Base-by-base conservation (phyloP, 2,797 vertebrate species). In the Gambusia yucatana region DNA sequence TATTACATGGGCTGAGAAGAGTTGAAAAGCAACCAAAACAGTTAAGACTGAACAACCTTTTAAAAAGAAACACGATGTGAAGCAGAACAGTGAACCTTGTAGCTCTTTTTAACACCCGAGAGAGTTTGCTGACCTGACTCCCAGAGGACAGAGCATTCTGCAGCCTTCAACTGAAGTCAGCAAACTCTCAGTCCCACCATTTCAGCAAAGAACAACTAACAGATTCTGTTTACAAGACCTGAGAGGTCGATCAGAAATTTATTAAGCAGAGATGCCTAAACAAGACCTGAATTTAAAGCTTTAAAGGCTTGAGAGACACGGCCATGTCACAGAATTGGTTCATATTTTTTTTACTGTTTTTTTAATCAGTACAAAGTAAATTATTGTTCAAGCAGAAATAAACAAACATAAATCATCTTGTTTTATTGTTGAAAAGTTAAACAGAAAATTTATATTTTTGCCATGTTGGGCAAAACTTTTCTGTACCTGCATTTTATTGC, bases 101-200 rank as follows among this genome's bases (percentile, higher is more conserved):
- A 63, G 57, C 28, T 63, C 28, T 47, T 48, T 44, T 72, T 4
- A 59, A 78, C 28, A 65, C 69, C 28, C 52, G 7, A 47, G 44
- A 72, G 65, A 25, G 25, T 72, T 72, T 75, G 33, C 33, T 72
- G 33, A 76, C 33, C 52, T 43, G 48, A 71, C 30, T 71, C 73
- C 52, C 65, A 36, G 16, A 13, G 48, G 74, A 72, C 25, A 10
- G 10, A 48, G 25, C 33, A 43, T 41, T 76, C 73, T 50, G 67
- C 55, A 50, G 11, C 43, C 52, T 41, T 17, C 33, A 55, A 41
- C 50, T 57, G 6, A 72, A 44, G 20, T 46, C 67, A 59, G 41
- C 39, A 59, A 75, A 59, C 36, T 7, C 43, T 47, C 43, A 41
- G 28, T 33, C 50, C 33, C 52, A 10, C 36, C 44, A 41, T 48